phyloP scores from a whole-genome alignment of 2,888 invertebrate species.

The Nebria salina region DNA sequence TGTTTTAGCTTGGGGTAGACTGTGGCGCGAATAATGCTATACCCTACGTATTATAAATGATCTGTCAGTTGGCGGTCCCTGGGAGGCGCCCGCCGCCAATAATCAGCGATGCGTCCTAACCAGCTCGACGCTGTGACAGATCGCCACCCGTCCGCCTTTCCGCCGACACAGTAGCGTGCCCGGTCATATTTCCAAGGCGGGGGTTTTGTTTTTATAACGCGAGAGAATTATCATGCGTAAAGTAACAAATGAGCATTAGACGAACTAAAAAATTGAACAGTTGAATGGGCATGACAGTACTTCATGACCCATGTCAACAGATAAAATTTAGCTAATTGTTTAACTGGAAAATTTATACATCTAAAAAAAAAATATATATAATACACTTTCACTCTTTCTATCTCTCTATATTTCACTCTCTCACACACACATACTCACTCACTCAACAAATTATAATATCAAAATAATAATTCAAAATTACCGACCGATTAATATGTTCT shows the following conservation, averaged over 20 bases:
- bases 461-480: too few relatives aligned
- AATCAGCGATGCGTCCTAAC: slow-evolving; percentile 45
- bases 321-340: neutral
- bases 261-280: slow-evolving; percentile 21
- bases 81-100: slow-evolving; percentile 39
- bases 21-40: neutral
- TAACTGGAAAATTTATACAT: too few relatives aligned
- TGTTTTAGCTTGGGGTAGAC: neutral
- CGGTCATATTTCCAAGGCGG: neutral
- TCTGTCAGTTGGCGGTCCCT: slow-evolving; percentile 33
- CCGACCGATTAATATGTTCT: too few relatives aligned
- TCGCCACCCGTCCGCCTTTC: slow-evolving; percentile 24
- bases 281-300: slow-evolving; percentile 31
- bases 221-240: neutral
- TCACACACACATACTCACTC: too few relatives aligned
- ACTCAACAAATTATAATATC: too few relatives aligned
- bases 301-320: slow-evolving; percentile 34
- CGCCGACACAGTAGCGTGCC: neutral
- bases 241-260: slow-evolving; percentile 31
- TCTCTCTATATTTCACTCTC: too few relatives aligned
- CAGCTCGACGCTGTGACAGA: slow-evolving; percentile 38
- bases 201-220: slow-evolving; percentile 12
- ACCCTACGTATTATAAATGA: slow-evolving; percentile 39
- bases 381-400: too few relatives aligned
- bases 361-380: too few relatives aligned